Evolutionary conservation across 2,888 invertebrate species (phyloP).

Genomic region (Barypeithes pellucidus): DNA sequence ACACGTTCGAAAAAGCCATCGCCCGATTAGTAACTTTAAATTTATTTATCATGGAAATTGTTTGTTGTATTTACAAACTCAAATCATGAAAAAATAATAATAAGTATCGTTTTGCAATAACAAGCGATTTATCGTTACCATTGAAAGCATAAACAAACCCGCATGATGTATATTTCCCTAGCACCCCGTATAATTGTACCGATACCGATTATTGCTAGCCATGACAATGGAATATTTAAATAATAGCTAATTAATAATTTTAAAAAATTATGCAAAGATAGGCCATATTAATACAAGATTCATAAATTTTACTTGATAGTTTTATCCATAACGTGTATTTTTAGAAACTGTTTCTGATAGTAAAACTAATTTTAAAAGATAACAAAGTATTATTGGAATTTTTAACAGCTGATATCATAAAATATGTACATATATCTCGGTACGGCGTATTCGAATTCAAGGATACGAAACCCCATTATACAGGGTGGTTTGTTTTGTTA

Average conservation of each 20-base stretch:
- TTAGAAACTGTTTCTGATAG: conserved; percentile 17
- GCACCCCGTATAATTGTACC: too few species aligned
- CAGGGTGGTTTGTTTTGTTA: too few species aligned
- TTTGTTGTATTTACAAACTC: too few species aligned
- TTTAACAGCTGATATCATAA: conserved; percentile 1
- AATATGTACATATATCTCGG: not conserved
- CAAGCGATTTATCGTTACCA: too few species aligned
- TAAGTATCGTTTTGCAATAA: too few species aligned
- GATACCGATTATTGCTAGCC: too few species aligned
- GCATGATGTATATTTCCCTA: too few species aligned
- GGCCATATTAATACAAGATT: not conserved
- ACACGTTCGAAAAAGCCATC: too few species aligned
- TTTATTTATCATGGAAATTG: too few species aligned
- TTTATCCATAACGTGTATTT: conserved; percentile 19
- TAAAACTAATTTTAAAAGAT: conserved; percentile 10
- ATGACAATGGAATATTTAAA: not conserved
- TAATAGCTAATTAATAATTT: not conserved
- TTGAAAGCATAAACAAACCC: too few species aligned
- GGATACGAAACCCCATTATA: conserved; percentile 45
- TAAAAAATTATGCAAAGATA: not conserved
- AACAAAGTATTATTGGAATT: conserved; percentile 22
- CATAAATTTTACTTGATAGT: not conserved
- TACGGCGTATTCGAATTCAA: conserved; percentile 17
- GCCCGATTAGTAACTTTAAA: too few species aligned
- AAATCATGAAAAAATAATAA: too few species aligned